Conservation (phyloP, 2,797 vertebrate species). For the Semotilus atromaculatus region DNA sequence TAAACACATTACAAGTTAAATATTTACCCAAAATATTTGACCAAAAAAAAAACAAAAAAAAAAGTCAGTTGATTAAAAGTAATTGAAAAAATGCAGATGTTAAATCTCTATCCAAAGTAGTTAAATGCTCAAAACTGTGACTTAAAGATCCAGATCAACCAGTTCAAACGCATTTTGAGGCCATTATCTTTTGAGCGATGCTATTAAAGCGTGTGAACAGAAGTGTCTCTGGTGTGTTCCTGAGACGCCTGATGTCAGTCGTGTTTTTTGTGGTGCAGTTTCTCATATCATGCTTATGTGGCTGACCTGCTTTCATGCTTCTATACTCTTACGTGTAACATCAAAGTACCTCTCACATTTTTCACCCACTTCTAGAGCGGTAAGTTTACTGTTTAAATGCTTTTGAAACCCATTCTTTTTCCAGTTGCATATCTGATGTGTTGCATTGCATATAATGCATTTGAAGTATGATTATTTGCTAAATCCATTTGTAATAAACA, state of each 20-base stretch:
- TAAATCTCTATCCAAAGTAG: not conserved
- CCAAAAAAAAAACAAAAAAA: not conserved
- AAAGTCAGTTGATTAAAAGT: not conserved
- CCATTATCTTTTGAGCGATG: not conserved
- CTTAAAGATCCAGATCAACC: no score
- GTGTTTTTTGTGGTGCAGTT: slow-evolving; percentile 11
- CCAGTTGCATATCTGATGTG: not conserved
- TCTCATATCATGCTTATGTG: not conserved
- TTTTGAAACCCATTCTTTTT: not conserved
- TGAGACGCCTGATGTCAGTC: not conserved
- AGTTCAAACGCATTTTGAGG: not conserved
- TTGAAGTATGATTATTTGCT: not conserved
- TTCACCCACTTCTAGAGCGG: not conserved
- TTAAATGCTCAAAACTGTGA: not conserved
- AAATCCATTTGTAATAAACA: not conserved
- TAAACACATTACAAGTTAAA: not conserved
- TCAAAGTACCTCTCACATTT: slow-evolving; percentile 5
- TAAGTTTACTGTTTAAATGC: not conserved
- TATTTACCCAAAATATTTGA: not conserved
- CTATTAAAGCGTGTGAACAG: not conserved
- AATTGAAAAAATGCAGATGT: not conserved
- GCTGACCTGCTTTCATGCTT: slow-evolving; percentile 43
- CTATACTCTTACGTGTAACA: not conserved
- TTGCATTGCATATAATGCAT: not conserved
- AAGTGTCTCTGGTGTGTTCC: not conserved